Percentiles rank a stretch among this genome's conserved stretches.
Conservation (phyloP, 2,888 invertebrate genomes). For the Phanerotoma sp. region DNA sequence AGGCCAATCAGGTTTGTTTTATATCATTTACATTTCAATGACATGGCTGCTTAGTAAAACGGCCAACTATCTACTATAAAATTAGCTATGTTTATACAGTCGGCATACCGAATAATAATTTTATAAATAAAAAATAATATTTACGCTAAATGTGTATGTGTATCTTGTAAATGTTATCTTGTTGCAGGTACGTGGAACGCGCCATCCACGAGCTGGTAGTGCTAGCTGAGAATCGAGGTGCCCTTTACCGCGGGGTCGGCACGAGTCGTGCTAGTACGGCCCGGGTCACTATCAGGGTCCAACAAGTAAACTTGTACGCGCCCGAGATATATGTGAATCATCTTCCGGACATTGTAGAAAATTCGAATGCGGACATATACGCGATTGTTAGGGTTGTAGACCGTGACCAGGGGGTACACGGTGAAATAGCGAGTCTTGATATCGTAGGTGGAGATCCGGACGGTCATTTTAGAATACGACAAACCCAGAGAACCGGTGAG, state of each 20-base stretch:
- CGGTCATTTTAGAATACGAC: constrained; percentile 79
- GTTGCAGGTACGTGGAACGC: constrained; percentile 64
- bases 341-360: constrained; percentile 78
- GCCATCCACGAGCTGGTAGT: constrained; percentile 75
- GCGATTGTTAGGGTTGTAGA: constrained; percentile 87
- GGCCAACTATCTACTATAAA: not conserved
- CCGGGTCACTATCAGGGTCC: constrained; percentile 73
- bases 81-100: not conserved
- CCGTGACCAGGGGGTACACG: constrained; percentile 80
- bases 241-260: constrained; percentile 61
- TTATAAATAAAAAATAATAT: too few relatives aligned
- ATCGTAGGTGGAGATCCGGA: constrained; percentile 90
- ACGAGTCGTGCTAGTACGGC: constrained; percentile 71
- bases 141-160: too few relatives aligned
- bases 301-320: constrained; percentile 78
- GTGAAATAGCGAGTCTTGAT: constrained; percentile 77
- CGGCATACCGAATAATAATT: too few relatives aligned
- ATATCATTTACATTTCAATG: constrained; percentile 16
- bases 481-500: constrained; percentile 62
- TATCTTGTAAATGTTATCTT: too few relatives aligned
- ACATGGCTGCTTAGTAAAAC: not conserved
- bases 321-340: constrained; percentile 82
- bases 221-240: constrained; percentile 84
- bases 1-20: constrained; percentile 65
- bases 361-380: constrained; percentile 81